Percentiles rank a stretch among this genome's conserved stretches.
These are phyloP conservation scores for Microplitis mediator DNA, from an alignment of 1,140 invertebrate species.

Conservation along the genomic window DNA sequence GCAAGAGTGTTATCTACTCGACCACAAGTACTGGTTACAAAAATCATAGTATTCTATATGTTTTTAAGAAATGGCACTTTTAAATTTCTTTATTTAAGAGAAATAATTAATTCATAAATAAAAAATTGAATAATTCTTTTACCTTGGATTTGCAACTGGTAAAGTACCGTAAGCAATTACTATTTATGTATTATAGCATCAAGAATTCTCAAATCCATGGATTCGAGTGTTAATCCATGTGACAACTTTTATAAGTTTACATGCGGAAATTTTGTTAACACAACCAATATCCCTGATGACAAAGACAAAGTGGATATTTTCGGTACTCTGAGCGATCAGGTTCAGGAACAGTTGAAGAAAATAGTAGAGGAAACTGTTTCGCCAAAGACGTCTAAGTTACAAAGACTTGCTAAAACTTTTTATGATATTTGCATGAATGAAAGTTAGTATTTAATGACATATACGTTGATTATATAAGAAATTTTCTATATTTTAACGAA, in stretches of 20 bases:
- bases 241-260: constrained; percentile 82
- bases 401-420: constrained; percentile 76
- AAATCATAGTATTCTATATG: too few species aligned
- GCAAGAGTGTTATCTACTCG: too few species aligned
- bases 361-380: constrained; percentile 74
- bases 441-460: constrained; percentile 64
- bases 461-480: too few species aligned
- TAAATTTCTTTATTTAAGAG: too few species aligned
- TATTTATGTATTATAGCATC: constrained; percentile 50
- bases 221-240: constrained; percentile 71
- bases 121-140: background rate
- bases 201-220: constrained; percentile 64
- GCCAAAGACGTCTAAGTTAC: constrained; percentile 73
- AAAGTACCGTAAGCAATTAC: background rate
- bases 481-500: background rate
- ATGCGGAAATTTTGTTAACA: constrained; percentile 56
- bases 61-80: too few species aligned
- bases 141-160: too few species aligned
- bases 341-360: constrained; percentile 78
- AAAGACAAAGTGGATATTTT: constrained; percentile 78
- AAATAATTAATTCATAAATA: too few species aligned
- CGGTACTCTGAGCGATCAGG: constrained; percentile 77
- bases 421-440: constrained; percentile 87
- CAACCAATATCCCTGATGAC: constrained; percentile 68
- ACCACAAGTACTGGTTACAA: too few species aligned